A percentile compares a stretch with the other conserved stretches of the same genome.
Conservation (phyloP, 2,797 vertebrate species). For the Anas georgica region DNA sequence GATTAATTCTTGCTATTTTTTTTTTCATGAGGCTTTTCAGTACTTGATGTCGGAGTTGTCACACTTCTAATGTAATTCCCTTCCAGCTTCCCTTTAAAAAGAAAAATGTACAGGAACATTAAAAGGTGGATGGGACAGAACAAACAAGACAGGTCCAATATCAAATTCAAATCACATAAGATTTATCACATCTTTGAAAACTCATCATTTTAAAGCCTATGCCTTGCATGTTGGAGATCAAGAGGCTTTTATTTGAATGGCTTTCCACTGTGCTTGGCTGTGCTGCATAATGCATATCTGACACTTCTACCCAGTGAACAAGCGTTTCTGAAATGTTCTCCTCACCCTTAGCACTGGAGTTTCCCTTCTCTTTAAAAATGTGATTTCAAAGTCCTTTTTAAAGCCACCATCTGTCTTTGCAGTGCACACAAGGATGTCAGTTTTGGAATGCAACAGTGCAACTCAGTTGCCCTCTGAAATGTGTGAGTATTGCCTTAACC, state of each 20-base stretch:
- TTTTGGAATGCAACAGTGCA: conserved; percentile 66
- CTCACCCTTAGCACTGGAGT: fast-evolving
- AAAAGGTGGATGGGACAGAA: not conserved
- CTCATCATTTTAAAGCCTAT: not conserved
- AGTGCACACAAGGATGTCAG: conserved; percentile 72
- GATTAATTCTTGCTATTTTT: not conserved
- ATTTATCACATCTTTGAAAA: not conserved
- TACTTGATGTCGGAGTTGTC: not conserved
- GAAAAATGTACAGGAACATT: not conserved
- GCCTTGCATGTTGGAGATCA: fast-evolving
- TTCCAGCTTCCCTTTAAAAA: not conserved
- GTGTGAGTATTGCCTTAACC: conserved; percentile 68
- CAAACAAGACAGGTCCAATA: not conserved
- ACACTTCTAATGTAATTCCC: not conserved
- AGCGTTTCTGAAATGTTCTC: not conserved
- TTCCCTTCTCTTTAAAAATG: not conserved
- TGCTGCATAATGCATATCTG: not conserved
- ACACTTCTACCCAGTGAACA: not conserved
- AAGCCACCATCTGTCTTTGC: not conserved
- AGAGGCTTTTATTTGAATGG: not conserved
- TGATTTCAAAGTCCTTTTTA: not conserved
- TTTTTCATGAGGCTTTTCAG: not conserved
- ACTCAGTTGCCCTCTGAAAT: conserved; percentile 56
- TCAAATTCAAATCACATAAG: not conserved
- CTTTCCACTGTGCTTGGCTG: not conserved